Evolutionary conservation across 1,140 invertebrate species (phyloP), one percentile per base, ranked within the genome.

Genomic region (Atta colombica): DNA sequence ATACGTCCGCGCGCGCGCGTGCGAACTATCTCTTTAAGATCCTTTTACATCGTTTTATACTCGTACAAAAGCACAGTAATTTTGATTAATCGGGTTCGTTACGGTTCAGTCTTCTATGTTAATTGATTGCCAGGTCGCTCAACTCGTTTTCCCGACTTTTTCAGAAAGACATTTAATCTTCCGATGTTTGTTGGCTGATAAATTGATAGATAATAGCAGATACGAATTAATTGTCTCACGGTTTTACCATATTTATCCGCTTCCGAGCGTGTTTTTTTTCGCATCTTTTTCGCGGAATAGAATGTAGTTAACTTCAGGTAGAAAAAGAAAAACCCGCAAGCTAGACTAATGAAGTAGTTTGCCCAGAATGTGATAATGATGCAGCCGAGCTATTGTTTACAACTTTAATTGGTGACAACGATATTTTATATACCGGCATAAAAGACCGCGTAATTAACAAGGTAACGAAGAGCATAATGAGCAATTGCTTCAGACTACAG

Each of bases 331-430:
- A 49, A 35, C 21, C 39, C 16, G 25, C 35, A 60, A 60, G 21
- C 12, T 12, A 39, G 39, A 39, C 39, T 51, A 82, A 74, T 61
- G 39, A 84, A 61, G 7, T 49, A 61, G 39, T 49, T 75, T 35
- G 55, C 28, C 25, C 39, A 69, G 21, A 39, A 61, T 74, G 35
- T 45, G 35, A 49, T 45, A 45, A 72, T 60, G 35, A 28, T 10
- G 68, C 80, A 16, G 35, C 2, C 31, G 31, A 58, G 39, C 39
- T 58, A 35, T 61, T 61, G 55, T 74, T 61, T 51, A 49, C 55
- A 21, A 74, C 53, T 58, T 58, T 60, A 74, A 74, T 74, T 84
- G 80, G 25, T 61, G 80, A 51, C 69, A 74, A 49, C 55, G 80
- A 61, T 51, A 84, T 84, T 84, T 84, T 61, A 51, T 49, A 53